Evolutionary conservation across 2,888 invertebrate genomes (phyloP).

Genomic region (Acrobasis repandana): DNA sequence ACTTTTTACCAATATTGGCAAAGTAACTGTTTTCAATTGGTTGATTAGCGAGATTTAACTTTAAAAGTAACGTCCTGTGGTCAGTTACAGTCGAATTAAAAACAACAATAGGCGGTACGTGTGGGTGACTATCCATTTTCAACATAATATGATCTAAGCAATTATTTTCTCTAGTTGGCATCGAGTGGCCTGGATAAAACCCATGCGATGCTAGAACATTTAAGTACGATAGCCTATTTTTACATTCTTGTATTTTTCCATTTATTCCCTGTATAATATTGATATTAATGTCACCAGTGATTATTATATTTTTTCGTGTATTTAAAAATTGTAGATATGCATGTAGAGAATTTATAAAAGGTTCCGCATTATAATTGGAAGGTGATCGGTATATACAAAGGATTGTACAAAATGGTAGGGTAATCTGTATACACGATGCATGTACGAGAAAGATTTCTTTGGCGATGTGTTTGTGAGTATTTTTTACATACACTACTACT

Average conservation of each 20-base stretch:
- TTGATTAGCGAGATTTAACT: no score
- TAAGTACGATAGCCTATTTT: slow-evolving; percentile 2
- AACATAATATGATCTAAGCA: background rate
- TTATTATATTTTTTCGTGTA: slow-evolving; percentile 2
- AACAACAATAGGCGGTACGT: background rate
- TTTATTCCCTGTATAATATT: background rate
- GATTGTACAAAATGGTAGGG: background rate
- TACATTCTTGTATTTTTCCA: background rate
- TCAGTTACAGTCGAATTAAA: background rate
- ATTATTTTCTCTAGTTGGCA: background rate
- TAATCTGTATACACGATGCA: slow-evolving; percentile 10
- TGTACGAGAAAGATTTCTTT: slow-evolving; percentile 5
- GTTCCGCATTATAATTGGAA: background rate
- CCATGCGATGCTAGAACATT: slow-evolving; percentile 8
- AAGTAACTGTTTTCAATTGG: no score
- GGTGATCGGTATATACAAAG: slow-evolving; percentile 16
- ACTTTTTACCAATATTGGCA: no score
- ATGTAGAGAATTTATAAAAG: slow-evolving; percentile 7
- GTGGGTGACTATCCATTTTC: background rate
- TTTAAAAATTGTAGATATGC: background rate
- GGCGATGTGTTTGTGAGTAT: background rate
- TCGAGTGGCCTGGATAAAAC: background rate
- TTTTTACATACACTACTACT: slow-evolving; percentile 7
- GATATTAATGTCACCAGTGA: slow-evolving; percentile 19
- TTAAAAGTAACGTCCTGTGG: background rate